Conservation (phyloP, 2,797 vertebrate species). For the Galago senegalensis region DNA sequence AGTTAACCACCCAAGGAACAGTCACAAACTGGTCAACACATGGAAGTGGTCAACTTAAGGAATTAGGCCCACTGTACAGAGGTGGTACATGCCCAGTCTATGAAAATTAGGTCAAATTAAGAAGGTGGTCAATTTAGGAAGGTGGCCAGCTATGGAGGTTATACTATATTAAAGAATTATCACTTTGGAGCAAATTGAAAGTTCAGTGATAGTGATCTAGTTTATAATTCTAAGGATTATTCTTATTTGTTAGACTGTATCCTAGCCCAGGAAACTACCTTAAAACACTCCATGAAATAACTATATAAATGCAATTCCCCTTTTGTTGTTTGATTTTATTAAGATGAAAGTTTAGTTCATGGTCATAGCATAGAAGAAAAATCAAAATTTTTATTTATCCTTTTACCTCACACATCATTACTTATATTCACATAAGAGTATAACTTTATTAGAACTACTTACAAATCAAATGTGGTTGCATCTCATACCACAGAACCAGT, state of each 20-base stretch:
- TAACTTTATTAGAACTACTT: not conserved
- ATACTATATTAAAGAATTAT: not conserved
- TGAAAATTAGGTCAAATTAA: too few relatives aligned
- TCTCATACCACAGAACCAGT: not conserved
- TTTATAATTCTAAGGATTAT: conserved; percentile 26
- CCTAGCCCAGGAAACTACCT: not conserved
- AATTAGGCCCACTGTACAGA: too few relatives aligned
- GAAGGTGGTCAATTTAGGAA: too few relatives aligned
- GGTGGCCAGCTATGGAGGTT: too few relatives aligned
- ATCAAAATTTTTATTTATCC: not conserved
- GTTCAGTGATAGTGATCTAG: not conserved
- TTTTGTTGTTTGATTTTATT: not conserved
- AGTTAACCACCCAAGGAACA: too few relatives aligned
- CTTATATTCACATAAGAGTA: conserved; percentile 15
- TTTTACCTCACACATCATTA: not conserved
- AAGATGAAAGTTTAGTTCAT: conserved; percentile 39
- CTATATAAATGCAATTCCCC: not conserved
- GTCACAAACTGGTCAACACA: too few relatives aligned
- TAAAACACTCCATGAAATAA: not conserved
- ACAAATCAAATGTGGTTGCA: not conserved
- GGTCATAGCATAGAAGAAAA: conserved; percentile 18
- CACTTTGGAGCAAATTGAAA: conserved; percentile 34
- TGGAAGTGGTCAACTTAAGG: too few relatives aligned
- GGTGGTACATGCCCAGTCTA: too few relatives aligned
- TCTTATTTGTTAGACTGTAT: not conserved